Evolutionary conservation across 1,140 invertebrate species (phyloP), one percentile per base, ranked within the genome.

Genomic region (Magallana angulata): DNA sequence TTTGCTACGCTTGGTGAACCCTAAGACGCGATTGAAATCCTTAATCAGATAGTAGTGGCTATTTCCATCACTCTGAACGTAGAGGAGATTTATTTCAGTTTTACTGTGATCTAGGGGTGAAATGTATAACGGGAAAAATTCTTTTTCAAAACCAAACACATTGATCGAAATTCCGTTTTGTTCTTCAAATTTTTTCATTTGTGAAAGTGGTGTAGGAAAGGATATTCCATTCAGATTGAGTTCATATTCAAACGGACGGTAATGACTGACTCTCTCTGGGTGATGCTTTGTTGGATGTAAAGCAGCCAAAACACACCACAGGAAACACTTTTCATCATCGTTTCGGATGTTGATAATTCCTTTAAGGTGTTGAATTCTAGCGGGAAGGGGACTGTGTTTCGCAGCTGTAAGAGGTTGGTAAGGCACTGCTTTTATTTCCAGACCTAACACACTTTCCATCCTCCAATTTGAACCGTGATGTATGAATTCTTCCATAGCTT

Each of bases 11-110:
- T 84, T 85, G 11, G 57, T 90, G 14, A 59, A 24, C 12, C 76
- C 60, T n/a, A 87, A 62, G n/a, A 90, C 83, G 57, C 64, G 82
- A 30, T 87, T 84, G 59, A 90, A 82, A 58, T 88, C 84, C 48
- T 85, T 88, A 7, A 90, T 90, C 59, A 80, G 87, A 24, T 85
- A 87, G n/a, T 85, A 90, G 48, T 90, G 89, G 11, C 71, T 64
- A 71, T 88, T 87, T 56, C 58, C 80, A 48, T 76, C 86, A 4
- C 85, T 16, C 7, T 36, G 59, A 3, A 88, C 14, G 36, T 83
- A 68, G 9, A 89, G 24, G 8, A 89, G 36, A 80, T 88, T 84
- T 57, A 88, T 48, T 57, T 82, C 11, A 9, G 18, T 14, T 5
- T 56, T 11, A 14, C 7, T 12, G 48, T 68, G 9, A 60, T 58